These are phyloP conservation scores for Torymus auratus DNA, from an alignment of 2,888 invertebrate species.

Conservation along the genomic window DNA sequence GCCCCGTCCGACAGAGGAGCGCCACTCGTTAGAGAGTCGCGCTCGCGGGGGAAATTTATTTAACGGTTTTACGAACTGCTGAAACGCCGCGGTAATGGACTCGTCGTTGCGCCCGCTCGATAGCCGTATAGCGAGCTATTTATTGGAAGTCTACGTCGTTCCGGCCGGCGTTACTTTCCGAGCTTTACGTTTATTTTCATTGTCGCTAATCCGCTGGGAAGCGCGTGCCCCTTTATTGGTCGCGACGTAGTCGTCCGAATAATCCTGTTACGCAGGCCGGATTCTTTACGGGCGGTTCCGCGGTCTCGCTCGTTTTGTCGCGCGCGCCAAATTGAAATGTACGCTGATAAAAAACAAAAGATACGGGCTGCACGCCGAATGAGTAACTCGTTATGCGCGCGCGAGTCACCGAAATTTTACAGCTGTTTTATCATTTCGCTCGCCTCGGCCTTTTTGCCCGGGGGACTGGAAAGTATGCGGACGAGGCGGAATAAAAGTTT, in stretches of 20 bases:
- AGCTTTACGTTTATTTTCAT: conserved; percentile 74
- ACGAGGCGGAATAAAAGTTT: too few relatives aligned
- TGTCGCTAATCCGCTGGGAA: conserved; percentile 70
- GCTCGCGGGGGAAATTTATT: conserved; percentile 64
- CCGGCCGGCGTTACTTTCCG: conserved; percentile 70
- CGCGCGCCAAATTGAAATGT: background rate
- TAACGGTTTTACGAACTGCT: conserved; percentile 74
- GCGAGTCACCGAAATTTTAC: too few relatives aligned
- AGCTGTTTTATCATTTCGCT: too few relatives aligned
- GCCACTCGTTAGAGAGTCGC: conserved; percentile 7
- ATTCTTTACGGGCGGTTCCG: background rate
- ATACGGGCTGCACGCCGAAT: background rate
- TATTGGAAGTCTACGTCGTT: background rate
- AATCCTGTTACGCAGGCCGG: too few relatives aligned
- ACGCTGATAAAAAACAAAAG: background rate
- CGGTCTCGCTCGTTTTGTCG: background rate
- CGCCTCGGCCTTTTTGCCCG: too few relatives aligned
- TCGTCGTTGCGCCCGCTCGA: conserved; percentile 61
- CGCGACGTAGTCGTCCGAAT: too few relatives aligned
- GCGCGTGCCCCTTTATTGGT: too few relatives aligned
- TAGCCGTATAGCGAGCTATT: background rate
- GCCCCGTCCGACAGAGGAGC: background rate
- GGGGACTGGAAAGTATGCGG: too few relatives aligned
- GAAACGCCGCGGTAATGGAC: conserved; percentile 73
- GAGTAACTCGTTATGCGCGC: conserved; percentile 14